Evolutionary conservation across 2,888 invertebrate genomes (phyloP).

Genomic region (Alentia gelatinosa): DNA sequence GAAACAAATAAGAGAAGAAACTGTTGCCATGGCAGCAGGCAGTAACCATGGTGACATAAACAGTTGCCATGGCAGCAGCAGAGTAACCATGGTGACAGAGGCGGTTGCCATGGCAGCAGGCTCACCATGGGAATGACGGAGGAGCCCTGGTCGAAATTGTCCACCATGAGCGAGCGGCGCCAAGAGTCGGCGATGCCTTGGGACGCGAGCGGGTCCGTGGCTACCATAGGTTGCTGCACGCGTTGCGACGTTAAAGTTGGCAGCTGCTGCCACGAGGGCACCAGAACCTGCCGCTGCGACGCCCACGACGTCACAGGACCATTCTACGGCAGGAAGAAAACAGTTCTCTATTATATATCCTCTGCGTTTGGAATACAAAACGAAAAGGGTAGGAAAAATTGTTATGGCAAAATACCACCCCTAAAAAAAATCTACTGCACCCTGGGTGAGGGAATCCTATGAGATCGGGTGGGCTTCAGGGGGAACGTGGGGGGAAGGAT

Average conservation of each 20-base stretch:
- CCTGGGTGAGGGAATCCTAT: neutral
- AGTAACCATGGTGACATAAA: neutral
- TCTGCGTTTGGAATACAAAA: neutral
- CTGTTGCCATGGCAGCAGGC: constrained; percentile 48
- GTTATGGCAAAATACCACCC: no score
- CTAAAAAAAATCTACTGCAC: no score
- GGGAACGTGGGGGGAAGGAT: neutral
- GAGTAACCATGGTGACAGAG: constrained; percentile 13
- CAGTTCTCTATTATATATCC: neutral
- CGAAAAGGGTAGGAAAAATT: neutral
- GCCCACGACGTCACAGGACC: constrained; percentile 88
- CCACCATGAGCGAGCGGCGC: constrained; percentile 86
- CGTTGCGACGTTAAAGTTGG: constrained; percentile 78
- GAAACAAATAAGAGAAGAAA: neutral
- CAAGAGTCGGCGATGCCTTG: constrained; percentile 82
- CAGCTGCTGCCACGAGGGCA: constrained; percentile 90
- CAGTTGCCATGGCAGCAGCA: constrained; percentile 46
- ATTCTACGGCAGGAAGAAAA: constrained; percentile 80
- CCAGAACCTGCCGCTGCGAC: constrained; percentile 88
- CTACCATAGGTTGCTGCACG: constrained; percentile 74
- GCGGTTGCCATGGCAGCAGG: constrained; percentile 38
- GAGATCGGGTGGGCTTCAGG: neutral
- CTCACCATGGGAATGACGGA: constrained; percentile 62
- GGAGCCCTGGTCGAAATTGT: constrained; percentile 62
- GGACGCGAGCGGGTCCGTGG: constrained; percentile 72